Evolutionary conservation across 1,140 invertebrate species (phyloP).

Genomic region (Bombus pyrosoma): DNA sequence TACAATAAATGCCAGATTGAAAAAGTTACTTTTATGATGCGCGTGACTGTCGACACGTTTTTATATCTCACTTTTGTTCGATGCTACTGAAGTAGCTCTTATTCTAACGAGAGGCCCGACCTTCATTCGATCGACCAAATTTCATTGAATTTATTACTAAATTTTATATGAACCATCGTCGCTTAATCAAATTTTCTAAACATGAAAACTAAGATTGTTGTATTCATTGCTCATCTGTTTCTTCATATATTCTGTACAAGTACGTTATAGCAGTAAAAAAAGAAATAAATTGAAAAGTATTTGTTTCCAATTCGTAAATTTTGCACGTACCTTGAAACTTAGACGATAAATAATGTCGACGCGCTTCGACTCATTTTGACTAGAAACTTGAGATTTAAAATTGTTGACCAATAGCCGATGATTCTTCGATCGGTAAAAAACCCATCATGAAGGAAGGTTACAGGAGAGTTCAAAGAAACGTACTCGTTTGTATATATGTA

Average conservation of each 20-base stretch:
- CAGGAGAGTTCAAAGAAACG: constrained; percentile 17
- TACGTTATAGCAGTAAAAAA: neutral
- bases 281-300: neutral
- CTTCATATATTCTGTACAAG: neutral
- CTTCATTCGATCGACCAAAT: neutral
- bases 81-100: neutral
- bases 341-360: neutral
- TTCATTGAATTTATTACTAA: neutral
- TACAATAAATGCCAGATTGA: neutral
- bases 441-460: neutral
- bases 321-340: neutral
- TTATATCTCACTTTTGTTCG: neutral
- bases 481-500: neutral
- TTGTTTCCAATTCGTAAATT: neutral
- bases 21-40: neutral
- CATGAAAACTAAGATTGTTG: neutral
- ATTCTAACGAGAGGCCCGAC: neutral
- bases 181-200: too few species aligned
- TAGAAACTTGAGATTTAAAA: neutral
- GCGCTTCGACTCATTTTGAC: neutral
- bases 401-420: neutral
- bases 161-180: too few species aligned
- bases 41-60: neutral
- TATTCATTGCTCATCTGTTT: neutral
- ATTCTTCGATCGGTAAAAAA: neutral